phyloP scores from a whole-genome alignment of 1,140 invertebrate species.

The Meloidogyne exigua region DNA sequence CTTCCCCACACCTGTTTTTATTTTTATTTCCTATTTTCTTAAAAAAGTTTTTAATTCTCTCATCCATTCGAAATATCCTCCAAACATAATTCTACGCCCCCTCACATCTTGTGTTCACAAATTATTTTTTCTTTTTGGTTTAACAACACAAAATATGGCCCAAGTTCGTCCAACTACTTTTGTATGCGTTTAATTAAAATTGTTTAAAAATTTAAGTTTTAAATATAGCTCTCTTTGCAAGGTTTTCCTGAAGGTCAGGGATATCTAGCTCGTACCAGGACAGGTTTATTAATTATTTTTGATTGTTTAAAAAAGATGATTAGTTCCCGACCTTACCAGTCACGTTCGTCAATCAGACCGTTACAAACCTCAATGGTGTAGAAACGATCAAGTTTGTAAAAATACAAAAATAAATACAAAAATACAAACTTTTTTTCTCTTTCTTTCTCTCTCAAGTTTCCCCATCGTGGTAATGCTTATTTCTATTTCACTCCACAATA shows the following conservation, averaged over 20 bases:
- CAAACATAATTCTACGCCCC: neutral
- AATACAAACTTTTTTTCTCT: too few relatives aligned
- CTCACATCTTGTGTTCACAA: neutral
- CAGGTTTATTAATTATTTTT: neutral
- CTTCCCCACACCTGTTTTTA: neutral
- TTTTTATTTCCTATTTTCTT: neutral
- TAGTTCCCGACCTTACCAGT: slow-evolving; percentile 29
- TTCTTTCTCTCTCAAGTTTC: too few relatives aligned
- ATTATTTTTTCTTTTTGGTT: neutral
- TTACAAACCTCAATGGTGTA: slow-evolving; percentile 30
- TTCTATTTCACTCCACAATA: slow-evolving; percentile 20
- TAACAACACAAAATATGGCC: slow-evolving; percentile 1
- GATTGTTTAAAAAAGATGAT: too few relatives aligned
- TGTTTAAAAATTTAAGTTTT: neutral
- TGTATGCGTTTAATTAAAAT: neutral
- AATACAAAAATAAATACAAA: too few relatives aligned
- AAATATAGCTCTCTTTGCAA: slow-evolving; percentile 18
- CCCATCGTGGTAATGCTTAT: slow-evolving; percentile 22
- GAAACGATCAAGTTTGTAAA: slow-evolving; percentile 1
- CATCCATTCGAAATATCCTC: neutral
- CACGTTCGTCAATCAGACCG: slow-evolving; percentile 28
- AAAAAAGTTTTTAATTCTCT: neutral
- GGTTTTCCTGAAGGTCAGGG: slow-evolving; percentile 22
- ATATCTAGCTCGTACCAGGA: slow-evolving; percentile 27
- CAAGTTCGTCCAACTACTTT: slow-evolving; percentile 21